Percentiles rank a stretch among this genome's conserved stretches.
Conservation (phyloP, 2,113 vertebrate genomes). For the Brachyhypopomus occidentalis region DNA sequence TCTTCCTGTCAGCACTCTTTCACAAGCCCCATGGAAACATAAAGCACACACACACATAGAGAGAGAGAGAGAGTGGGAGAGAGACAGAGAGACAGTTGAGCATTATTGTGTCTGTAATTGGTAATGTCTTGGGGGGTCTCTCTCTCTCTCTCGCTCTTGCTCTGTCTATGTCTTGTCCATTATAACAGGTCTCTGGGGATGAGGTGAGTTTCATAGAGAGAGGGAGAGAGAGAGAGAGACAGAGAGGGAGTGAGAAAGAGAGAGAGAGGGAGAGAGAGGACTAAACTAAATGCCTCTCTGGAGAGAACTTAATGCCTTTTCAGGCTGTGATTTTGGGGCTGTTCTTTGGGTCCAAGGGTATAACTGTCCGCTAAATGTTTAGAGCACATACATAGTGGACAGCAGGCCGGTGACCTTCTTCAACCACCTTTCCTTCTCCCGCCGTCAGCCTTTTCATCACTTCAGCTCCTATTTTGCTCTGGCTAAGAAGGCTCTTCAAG, state of each 20-base stretch:
- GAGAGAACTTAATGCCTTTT: slow-evolving; percentile 47
- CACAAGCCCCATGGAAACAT: slow-evolving; percentile 30
- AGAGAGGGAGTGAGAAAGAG: slow-evolving; percentile 32
- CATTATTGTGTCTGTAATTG: slow-evolving; percentile 98
- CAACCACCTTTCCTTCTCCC: neutral
- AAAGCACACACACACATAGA: slow-evolving; percentile 38
- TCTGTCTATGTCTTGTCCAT: neutral
- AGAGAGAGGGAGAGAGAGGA: neutral
- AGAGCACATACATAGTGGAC: neutral
- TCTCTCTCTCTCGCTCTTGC: slow-evolving; percentile 42
- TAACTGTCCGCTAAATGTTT: slow-evolving; percentile 14
- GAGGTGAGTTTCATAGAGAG: slow-evolving; percentile 34
- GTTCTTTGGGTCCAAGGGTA: slow-evolving; percentile 54
- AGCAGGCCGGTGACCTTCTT: neutral
- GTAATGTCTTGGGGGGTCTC: slow-evolving; percentile 86
- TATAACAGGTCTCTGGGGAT: slow-evolving; percentile 54
- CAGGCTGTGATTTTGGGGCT: slow-evolving; percentile 17
- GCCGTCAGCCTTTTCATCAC: neutral
- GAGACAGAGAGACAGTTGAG: slow-evolving; percentile 73
- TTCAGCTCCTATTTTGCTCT: neutral
- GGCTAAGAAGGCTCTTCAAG: neutral
- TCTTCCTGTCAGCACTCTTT: neutral
- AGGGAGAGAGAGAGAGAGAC: slow-evolving; percentile 60
- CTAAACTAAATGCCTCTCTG: too few species aligned
- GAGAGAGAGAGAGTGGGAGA: slow-evolving; percentile 69